phyloP scores from a whole-genome alignment of 2,113 vertebrate genomes.

The Heterochromis multidens region DNA sequence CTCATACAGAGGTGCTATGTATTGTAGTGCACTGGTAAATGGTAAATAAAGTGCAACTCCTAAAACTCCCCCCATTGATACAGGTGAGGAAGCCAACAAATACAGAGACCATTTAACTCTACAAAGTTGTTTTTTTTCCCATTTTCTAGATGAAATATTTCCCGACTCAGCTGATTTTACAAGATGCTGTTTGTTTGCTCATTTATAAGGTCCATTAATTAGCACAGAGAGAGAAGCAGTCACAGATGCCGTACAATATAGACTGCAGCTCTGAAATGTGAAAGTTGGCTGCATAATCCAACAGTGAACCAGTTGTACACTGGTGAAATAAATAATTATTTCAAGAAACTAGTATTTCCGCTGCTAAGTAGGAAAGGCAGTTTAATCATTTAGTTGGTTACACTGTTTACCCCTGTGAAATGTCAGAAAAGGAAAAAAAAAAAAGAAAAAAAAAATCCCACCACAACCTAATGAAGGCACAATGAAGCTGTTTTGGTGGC shows the following conservation, averaged over 20 bases:
- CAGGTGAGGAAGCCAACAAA: accelerated
- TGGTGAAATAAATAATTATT: background rate
- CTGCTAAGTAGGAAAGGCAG: background rate
- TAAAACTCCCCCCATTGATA: background rate
- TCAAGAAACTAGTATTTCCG: background rate
- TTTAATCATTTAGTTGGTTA: background rate
- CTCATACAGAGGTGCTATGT: too few species aligned
- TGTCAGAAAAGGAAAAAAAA: background rate
- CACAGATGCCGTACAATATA: background rate
- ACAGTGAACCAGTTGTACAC: too few species aligned
- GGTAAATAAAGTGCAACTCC: background rate
- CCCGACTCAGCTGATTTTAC: background rate
- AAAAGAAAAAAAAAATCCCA: background rate
- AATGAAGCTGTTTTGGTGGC: background rate
- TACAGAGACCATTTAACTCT: background rate
- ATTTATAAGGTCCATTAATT: too few species aligned
- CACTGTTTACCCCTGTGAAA: accelerated
- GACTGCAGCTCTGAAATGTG: background rate
- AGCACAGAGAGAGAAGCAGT: background rate
- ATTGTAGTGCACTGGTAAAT: too few species aligned
- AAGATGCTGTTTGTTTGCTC: background rate
- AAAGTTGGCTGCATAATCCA: background rate
- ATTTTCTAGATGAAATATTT: background rate
- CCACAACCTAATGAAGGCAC: background rate
- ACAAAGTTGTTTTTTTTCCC: background rate